Evolutionary conservation across 2,113 vertebrate genomes (phyloP).

Genomic region (Lophura nycthemera): DNA sequence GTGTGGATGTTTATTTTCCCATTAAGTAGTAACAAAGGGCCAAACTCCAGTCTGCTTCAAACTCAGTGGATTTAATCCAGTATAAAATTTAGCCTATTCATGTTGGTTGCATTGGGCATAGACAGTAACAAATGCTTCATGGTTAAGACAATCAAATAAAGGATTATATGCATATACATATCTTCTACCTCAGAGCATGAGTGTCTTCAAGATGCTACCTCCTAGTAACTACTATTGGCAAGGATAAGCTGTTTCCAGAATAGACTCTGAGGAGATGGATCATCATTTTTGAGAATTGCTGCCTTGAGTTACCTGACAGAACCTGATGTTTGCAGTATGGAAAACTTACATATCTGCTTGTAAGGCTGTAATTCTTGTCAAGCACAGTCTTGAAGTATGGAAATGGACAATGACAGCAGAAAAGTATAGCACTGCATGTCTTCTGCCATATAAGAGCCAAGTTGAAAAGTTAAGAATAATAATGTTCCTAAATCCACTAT

Average conservation of each 20-base stretch:
- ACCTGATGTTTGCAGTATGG: neutral
- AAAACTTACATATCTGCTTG: neutral
- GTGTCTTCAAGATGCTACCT: neutral
- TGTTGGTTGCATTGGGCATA: neutral
- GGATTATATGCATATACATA: neutral
- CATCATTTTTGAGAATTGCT: neutral
- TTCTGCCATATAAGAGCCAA: neutral
- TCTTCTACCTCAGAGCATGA: neutral
- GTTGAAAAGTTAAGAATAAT: neutral
- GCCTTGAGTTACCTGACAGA: neutral
- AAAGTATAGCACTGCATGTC: rapidly evolving
- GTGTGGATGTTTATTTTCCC: conserved; percentile 51
- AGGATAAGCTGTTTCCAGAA: neutral
- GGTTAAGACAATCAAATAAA: neutral
- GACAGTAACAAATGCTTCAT: neutral
- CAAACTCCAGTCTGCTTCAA: neutral
- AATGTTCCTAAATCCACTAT: neutral
- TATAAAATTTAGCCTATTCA: neutral
- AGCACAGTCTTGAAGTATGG: neutral
- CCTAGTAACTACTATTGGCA: neutral
- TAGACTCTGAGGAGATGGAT: neutral
- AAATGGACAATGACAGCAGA: neutral
- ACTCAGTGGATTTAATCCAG: neutral
- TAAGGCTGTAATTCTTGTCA: neutral
- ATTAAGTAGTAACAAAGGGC: conserved; percentile 55